Evolutionary conservation across 2,888 invertebrate species (phyloP).

Genomic region (Craniophora ligustri): DNA sequence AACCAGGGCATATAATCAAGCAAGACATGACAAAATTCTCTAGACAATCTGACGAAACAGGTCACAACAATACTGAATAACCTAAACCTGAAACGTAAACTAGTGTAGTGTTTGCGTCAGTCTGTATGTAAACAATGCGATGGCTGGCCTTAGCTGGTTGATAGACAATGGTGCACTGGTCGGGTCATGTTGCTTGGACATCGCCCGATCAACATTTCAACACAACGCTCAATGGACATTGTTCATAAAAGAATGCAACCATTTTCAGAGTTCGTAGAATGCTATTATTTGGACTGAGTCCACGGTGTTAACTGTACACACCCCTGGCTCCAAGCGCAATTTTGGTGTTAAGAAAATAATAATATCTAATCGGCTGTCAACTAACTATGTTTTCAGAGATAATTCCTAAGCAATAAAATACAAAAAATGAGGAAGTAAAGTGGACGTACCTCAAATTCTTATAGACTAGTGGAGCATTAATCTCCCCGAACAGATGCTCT

Average conservation of each 20-base stretch:
- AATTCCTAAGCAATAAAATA: not conserved
- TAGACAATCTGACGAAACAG: conserved; percentile 8
- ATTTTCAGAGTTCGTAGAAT: not conserved
- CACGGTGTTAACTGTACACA: too few relatives aligned
- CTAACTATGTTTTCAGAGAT: too few relatives aligned
- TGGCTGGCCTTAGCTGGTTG: conserved; percentile 7
- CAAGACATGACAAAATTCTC: too few relatives aligned
- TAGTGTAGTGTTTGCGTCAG: conserved; percentile 27
- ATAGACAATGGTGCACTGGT: conserved; percentile 28
- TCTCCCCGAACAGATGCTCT: conserved; percentile 91
- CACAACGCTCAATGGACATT: conserved; percentile 10
- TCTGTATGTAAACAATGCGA: conserved; percentile 3
- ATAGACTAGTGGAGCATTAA: conserved; percentile 89
- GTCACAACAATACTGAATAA: conserved; percentile 7
- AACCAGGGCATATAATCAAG: too few relatives aligned
- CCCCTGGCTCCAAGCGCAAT: too few relatives aligned
- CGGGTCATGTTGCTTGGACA: conserved; percentile 21
- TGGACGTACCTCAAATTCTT: conserved; percentile 90
- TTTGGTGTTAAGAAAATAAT: too few relatives aligned
- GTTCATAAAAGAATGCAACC: not conserved
- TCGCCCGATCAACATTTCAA: conserved; percentile 20
- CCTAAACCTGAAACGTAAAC: conserved; percentile 1
- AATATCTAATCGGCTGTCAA: too few relatives aligned
- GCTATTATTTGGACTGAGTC: not conserved
- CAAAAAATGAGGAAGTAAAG: not conserved